Evolutionary conservation across 2,888 invertebrate genomes (phyloP).

Genomic region (Drosophila colorata): DNA sequence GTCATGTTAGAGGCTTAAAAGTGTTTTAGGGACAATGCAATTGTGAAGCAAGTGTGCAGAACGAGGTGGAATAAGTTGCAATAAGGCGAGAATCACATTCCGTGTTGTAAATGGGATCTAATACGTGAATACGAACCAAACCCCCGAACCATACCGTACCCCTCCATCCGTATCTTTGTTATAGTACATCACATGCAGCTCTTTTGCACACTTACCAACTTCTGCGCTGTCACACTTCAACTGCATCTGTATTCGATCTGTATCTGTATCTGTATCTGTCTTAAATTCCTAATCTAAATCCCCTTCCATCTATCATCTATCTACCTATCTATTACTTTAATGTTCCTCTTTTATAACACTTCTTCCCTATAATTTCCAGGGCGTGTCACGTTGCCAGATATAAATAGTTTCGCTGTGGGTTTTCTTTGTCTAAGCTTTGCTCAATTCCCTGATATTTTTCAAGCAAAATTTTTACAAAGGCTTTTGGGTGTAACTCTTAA

Average conservation of each 20-base stretch:
- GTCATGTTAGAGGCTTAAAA: constrained; percentile 75
- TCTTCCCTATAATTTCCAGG: constrained; percentile 8
- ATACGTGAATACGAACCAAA: background rate
- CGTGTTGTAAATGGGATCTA: constrained; percentile 17
- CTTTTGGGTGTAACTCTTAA: constrained; percentile 34
- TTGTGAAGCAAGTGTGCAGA: constrained; percentile 33
- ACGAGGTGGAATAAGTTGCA: constrained; percentile 20
- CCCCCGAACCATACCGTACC: background rate
- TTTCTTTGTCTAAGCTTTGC: constrained; percentile 14
- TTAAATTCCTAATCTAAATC: background rate
- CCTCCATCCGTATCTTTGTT: background rate
- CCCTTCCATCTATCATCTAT: background rate
- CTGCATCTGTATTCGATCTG: background rate
- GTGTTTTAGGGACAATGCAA: constrained; percentile 52
- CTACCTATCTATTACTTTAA: background rate
- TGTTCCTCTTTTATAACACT: background rate
- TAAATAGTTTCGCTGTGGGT: constrained; percentile 9
- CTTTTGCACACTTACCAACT: constrained; percentile 7
- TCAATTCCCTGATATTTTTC: constrained; percentile 8
- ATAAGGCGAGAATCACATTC: constrained; percentile 50
- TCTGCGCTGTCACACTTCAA: no score
- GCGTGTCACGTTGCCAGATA: constrained; percentile 15
- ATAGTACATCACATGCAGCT: constrained; percentile 6
- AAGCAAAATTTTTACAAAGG: constrained; percentile 22
- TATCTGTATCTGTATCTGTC: constrained; percentile 5